These are phyloP conservation scores for Grantiella picta DNA, from an alignment of 2,113 vertebrate genomes.

Conservation along the genomic window DNA sequence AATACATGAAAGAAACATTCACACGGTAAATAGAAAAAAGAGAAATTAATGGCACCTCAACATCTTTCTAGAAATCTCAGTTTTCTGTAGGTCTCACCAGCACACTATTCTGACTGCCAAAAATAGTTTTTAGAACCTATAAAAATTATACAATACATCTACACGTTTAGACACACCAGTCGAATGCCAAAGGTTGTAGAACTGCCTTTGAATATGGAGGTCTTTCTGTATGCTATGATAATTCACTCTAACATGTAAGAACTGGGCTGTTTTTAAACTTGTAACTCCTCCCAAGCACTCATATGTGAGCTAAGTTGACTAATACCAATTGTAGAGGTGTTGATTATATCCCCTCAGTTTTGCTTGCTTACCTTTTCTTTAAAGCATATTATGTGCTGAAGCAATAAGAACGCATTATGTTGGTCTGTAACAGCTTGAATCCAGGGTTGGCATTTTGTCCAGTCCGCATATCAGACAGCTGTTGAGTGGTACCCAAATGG, in stretches of 20 bases:
- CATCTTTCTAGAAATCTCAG: background rate
- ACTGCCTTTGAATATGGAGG: background rate
- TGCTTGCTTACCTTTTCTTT: background rate
- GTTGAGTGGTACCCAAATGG: background rate
- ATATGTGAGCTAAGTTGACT: background rate
- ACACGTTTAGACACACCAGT: background rate
- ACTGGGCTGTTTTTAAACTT: background rate
- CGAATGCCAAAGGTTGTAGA: background rate
- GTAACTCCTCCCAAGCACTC: background rate
- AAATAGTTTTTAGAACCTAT: background rate
- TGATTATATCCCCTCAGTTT: background rate
- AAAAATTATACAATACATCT: background rate
- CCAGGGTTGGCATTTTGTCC: background rate
- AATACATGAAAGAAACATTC: background rate
- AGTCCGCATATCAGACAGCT: background rate
- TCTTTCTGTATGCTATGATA: background rate
- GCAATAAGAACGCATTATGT: background rate
- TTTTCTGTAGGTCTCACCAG: background rate
- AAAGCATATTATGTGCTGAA: background rate
- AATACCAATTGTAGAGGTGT: background rate
- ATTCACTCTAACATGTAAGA: background rate
- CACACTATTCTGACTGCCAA: background rate
- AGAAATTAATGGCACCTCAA: background rate
- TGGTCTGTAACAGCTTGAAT: conserved; percentile 24
- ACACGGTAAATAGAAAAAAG: background rate